Evolutionary conservation across 2,888 invertebrate genomes (phyloP).

Genomic region (Galerucella pusilla): DNA sequence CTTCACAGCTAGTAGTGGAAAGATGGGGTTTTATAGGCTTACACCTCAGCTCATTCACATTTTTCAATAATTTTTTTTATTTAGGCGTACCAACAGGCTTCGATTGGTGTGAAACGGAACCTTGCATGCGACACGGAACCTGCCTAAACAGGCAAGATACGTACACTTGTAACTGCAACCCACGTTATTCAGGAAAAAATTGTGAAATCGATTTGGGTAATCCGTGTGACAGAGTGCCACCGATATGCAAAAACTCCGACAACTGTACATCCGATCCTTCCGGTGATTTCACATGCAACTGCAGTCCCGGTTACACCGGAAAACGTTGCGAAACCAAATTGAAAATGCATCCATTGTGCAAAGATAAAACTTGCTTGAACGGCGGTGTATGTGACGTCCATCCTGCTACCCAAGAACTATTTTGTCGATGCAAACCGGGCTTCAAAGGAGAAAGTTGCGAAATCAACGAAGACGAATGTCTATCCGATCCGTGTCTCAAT

Average conservation of each 20-base stretch:
- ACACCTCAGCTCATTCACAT: no score
- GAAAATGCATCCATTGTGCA: constrained; percentile 77
- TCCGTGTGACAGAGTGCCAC: constrained; percentile 71
- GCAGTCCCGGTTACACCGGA: constrained; percentile 76
- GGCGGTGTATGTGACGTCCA: constrained; percentile 80
- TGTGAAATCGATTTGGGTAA: constrained; percentile 86
- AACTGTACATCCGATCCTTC: constrained; percentile 76
- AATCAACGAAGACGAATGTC: constrained; percentile 81
- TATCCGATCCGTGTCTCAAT: constrained; percentile 76
- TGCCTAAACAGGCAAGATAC: constrained; percentile 81
- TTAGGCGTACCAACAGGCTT: constrained; percentile 66
- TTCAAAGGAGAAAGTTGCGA: constrained; percentile 79
- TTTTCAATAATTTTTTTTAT: constrained; percentile 18
- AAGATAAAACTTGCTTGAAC: constrained; percentile 79
- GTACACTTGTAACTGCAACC: constrained; percentile 87
- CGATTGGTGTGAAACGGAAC: constrained; percentile 78
- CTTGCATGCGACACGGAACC: constrained; percentile 85
- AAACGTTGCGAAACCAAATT: constrained; percentile 79
- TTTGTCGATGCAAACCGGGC: constrained; percentile 64
- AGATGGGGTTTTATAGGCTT: no score
- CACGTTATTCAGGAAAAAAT: constrained; percentile 87
- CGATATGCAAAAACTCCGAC: constrained; percentile 81
- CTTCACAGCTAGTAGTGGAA: no score
- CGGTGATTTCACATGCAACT: constrained; percentile 79
- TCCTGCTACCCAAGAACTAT: constrained; percentile 61